Conservation (phyloP, 2,113 vertebrate species). For the Capreolus pygargus region DNA sequence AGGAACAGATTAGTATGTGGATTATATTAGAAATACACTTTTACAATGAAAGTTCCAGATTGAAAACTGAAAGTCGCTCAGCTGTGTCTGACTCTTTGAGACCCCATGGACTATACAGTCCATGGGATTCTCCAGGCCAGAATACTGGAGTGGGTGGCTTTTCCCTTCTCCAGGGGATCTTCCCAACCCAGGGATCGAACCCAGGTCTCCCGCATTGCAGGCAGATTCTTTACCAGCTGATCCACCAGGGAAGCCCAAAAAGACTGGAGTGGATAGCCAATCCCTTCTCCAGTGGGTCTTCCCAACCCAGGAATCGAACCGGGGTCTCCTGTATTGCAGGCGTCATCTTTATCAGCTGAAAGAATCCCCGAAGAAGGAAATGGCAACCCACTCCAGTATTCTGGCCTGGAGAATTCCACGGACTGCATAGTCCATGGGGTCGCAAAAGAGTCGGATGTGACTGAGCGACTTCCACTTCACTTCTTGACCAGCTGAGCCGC, state of each 20-base stretch:
- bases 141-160: not conserved
- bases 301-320: too few species aligned
- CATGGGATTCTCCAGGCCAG: not conserved
- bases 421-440: not conserved
- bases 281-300: too few species aligned
- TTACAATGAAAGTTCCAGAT: not conserved
- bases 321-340: too few species aligned
- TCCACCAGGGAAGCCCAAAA: too few species aligned
- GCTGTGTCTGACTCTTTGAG: not conserved
- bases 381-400: not conserved
- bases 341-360: too few species aligned
- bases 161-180: not conserved
- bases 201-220: too few species aligned
- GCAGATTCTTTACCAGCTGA: not conserved
- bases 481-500: not conserved
- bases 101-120: not conserved
- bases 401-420: not conserved
- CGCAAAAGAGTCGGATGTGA: fast-evolving
- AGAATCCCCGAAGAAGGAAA: not conserved
- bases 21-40: not conserved
- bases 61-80: not conserved
- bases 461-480: fast-evolving
- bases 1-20: not conserved
- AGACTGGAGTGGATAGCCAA: too few species aligned
- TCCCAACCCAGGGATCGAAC: not conserved